Evolutionary conservation across 1,140 invertebrate genomes (phyloP), one percentile per base, ranked within the genome.

Genomic region (Brachionus sp.): DNA sequence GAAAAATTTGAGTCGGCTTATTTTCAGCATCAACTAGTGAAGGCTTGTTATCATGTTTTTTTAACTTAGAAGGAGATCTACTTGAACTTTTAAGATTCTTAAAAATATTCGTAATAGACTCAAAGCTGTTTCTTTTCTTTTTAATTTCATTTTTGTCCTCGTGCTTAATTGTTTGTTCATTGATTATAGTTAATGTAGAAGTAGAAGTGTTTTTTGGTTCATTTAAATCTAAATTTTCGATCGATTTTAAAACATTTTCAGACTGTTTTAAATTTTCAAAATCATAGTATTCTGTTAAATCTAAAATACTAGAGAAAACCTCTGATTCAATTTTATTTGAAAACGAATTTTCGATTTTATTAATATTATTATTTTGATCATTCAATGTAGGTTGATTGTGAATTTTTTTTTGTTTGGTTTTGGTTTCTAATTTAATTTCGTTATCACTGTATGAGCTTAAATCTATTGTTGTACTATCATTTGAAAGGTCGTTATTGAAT

Each of bases 401-500:
- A 0, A 25, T 0, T 5, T 23, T 2, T 64, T 2, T 4, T 4
- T 1, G 9, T 29, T 64, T 64, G 23, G 25, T 12, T 5, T 42
- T n/a, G 33, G 1, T 70, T 35, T 35, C n/a, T 39, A 12, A 25
- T 12, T 29, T 64, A 7, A 64, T 25, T 64, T 64, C 62, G 12
- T 5, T 23, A 25, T 70, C n/a, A 70, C 37, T 44, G 3, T 42
- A 70, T 6, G 66, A 70, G 16, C 66, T 70, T 5, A 70, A 42
- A 16, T 70, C 66, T 19, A 70, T 6, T 19, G 66, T 39, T 1
- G 25, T 70, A 39, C 66, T 70, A 33, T 70, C 35, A 23, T 33
- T 16, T 9, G 66, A 70, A 37, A 70, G 37, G n/a, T 70, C 35
- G 23, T 70, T 70, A 39, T 70, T 70, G 66, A 70, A 70, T 70